phyloP scores from a whole-genome alignment of 1,140 invertebrate genomes.

The Psilanteris sp. region DNA sequence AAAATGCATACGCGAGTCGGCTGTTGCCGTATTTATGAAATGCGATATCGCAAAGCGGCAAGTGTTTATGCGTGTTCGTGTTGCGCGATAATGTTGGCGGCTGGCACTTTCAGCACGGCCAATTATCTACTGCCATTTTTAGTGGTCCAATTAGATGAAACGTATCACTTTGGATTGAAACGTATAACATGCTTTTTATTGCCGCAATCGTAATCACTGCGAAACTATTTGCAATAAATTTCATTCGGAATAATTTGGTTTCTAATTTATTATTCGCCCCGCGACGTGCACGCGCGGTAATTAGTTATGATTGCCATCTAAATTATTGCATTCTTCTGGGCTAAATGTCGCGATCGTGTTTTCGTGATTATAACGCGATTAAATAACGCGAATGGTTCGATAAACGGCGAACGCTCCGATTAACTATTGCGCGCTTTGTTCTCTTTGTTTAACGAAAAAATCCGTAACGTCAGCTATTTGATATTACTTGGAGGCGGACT shows the following conservation, averaged over 20 bases:
- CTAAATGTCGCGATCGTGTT: no score
- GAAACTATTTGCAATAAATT: conserved; percentile 24
- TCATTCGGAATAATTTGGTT: conserved; percentile 1
- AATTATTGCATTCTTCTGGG: background rate
- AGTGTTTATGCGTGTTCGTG: conserved; percentile 5
- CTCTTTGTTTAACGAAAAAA: no score
- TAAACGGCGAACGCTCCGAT: no score
- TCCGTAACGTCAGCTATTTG: no score
- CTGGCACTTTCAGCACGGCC: conserved; percentile 19
- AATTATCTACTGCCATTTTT: conserved; percentile 24
- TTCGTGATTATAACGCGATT: no score
- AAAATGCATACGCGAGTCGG: conserved; percentile 27
- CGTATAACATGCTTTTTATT: conserved; percentile 21
- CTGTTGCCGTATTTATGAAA: conserved; percentile 7
- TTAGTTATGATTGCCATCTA: no score
- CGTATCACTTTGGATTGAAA: conserved; percentile 14
- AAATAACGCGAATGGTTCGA: no score
- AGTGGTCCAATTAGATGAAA: conserved; percentile 25
- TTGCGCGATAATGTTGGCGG: conserved; percentile 14
- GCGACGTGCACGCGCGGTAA: no score
- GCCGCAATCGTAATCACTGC: conserved; percentile 9
- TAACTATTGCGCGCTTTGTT: background rate
- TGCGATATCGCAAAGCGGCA: background rate
- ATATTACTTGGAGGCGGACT: no score
- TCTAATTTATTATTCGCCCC: conserved; percentile 8